Percentiles rank a stretch among this genome's conserved stretches.
These are phyloP conservation scores for Pseudotriccus pelzelni DNA, from an alignment of 2,797 vertebrate species.

Conservation along the genomic window DNA sequence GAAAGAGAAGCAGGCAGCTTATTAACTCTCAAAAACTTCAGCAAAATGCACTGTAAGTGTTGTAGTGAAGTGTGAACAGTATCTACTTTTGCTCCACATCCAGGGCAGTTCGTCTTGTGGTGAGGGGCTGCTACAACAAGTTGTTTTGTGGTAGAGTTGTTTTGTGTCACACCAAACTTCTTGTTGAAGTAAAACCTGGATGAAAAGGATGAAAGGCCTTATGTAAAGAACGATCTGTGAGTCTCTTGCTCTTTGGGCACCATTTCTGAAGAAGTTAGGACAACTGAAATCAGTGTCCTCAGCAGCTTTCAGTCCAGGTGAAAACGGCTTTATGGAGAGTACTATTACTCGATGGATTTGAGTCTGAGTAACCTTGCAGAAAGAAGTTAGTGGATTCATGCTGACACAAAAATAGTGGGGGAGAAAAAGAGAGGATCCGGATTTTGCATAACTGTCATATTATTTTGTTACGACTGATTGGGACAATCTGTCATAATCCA, in stretches of 20 bases:
- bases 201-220: neutral
- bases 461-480: neutral
- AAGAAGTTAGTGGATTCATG: neutral
- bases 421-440: neutral
- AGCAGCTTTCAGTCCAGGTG: neutral
- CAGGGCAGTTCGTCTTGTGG: neutral
- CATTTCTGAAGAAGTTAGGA: neutral
- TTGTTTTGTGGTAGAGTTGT: neutral
- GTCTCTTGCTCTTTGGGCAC: neutral
- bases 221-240: neutral
- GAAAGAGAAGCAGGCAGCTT: neutral
- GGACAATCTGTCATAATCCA: neutral
- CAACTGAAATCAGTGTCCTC: neutral
- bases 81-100: neutral
- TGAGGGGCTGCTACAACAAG: neutral
- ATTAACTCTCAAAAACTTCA: constrained; percentile 12
- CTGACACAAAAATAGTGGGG: neutral
- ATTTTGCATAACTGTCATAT: neutral
- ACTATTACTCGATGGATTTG: neutral
- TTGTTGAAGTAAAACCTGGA: neutral
- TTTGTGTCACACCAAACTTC: neutral
- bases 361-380: neutral
- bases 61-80: neutral
- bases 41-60: neutral
- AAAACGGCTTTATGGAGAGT: neutral